Conservation (phyloP, 2,797 vertebrate genomes). For the Schizopygopsis malacanthus region DNA sequence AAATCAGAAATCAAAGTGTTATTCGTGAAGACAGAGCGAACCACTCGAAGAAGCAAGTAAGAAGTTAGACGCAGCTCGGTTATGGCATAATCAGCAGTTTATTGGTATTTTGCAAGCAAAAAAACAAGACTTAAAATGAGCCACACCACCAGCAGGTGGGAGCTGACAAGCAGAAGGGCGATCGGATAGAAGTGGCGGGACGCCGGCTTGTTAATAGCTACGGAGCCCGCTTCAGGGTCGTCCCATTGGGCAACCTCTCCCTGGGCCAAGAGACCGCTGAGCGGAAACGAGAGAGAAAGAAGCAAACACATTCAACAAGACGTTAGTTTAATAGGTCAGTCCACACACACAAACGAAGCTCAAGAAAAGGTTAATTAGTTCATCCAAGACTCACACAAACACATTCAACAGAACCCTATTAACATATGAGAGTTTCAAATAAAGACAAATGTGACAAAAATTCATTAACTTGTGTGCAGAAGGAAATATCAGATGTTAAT, state of each 20-base stretch:
- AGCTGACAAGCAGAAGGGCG: slow-evolving; percentile 99
- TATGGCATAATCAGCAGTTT: slow-evolving; percentile 82
- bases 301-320: slow-evolving; percentile 41
- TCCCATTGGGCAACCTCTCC: slow-evolving; percentile 92
- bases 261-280: slow-evolving; percentile 93
- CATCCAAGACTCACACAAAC: not conserved
- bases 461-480: not conserved
- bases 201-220: slow-evolving; percentile 96
- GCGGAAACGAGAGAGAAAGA: slow-evolving; percentile 65
- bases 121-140: slow-evolving; percentile 99
- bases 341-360: not conserved
- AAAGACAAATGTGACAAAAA: not conserved
- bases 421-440: not conserved
- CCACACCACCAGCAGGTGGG: slow-evolving; percentile 99
- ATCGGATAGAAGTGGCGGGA: slow-evolving; percentile 99
- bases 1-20: not conserved
- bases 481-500: not conserved
- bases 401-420: not conserved
- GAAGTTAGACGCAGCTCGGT: slow-evolving; percentile 62
- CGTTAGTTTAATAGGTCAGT: slow-evolving; percentile 67
- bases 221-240: slow-evolving; percentile 93
- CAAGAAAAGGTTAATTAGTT: not conserved
- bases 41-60: slow-evolving; percentile 55
- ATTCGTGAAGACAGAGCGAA: slow-evolving; percentile 24
- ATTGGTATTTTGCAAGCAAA: slow-evolving; percentile 99